Conservation (phyloP, 2,888 invertebrate species). For the Tineola bisselliella region DNA sequence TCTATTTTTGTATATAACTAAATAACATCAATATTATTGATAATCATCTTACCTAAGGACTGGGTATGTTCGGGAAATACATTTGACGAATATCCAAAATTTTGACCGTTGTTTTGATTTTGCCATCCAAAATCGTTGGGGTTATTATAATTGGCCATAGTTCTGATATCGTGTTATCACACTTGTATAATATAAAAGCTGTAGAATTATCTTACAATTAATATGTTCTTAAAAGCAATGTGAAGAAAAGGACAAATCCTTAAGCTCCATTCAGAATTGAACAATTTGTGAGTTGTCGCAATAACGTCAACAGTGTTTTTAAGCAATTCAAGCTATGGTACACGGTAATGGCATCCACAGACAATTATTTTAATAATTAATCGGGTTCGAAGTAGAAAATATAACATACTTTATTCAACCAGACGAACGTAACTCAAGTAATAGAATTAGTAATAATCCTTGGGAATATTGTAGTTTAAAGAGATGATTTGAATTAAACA, state of each 20-base stretch:
- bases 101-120: constrained; percentile 45
- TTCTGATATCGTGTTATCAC: not conserved
- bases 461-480: too few relatives aligned
- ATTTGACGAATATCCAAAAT: constrained; percentile 57
- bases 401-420: too few relatives aligned
- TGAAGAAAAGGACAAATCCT: not conserved
- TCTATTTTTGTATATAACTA: too few relatives aligned
- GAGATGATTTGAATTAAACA: too few relatives aligned
- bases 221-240: not conserved
- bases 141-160: constrained; percentile 51
- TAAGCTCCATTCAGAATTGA: not conserved
- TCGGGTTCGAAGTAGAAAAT: too few relatives aligned
- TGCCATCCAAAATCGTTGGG: constrained; percentile 57
- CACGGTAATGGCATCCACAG: too few relatives aligned
- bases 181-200: too few relatives aligned
- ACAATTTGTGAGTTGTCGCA: constrained; percentile 1
- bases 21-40: constrained; percentile 10
- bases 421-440: too few relatives aligned
- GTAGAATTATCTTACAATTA: too few relatives aligned
- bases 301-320: not conserved
- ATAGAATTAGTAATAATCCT: too few relatives aligned
- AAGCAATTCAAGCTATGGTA: too few relatives aligned
- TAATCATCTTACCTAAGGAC: constrained; percentile 38
- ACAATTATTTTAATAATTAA: too few relatives aligned
- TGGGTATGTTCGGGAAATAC: constrained; percentile 57